A percentile compares a stretch with the other conserved stretches of the same genome.
Evolutionary conservation across 2,888 invertebrate species (phyloP).

Genomic region (Mycalesis mineus): DNA sequence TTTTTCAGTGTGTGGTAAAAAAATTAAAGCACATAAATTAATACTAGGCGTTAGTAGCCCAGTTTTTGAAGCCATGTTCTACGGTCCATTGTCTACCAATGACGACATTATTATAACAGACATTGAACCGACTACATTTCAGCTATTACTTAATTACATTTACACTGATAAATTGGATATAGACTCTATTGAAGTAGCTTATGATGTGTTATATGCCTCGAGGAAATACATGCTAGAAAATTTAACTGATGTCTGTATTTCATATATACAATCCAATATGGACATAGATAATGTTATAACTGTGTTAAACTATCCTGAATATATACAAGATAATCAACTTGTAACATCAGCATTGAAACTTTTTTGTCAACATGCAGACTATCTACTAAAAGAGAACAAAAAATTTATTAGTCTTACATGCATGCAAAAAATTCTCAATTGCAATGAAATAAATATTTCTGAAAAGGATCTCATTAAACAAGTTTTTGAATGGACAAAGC

Average conservation of each 20-base stretch:
- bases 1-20: conserved; percentile 72
- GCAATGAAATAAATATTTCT: conserved; percentile 69
- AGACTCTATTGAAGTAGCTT: conserved; percentile 77
- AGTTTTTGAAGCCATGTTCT: conserved; percentile 84
- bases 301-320: conserved; percentile 79
- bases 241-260: conserved; percentile 69
- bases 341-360: conserved; percentile 74
- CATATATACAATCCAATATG: conserved; percentile 74
- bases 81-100: conserved; percentile 77
- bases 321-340: conserved; percentile 75
- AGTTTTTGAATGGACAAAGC: conserved; percentile 75
- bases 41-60: conserved; percentile 82
- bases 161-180: conserved; percentile 80
- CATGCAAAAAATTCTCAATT: conserved; percentile 69
- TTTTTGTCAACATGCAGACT: conserved; percentile 75
- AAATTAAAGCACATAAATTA: conserved; percentile 79
- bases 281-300: conserved; percentile 78
- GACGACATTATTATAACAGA: conserved; percentile 76
- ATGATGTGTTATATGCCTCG: conserved; percentile 80
- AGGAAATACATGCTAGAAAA: conserved; percentile 81
- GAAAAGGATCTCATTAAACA: conserved; percentile 75
- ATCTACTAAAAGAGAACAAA: conserved; percentile 70
- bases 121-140: conserved; percentile 79
- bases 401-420: conserved; percentile 69
- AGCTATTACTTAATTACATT: conserved; percentile 78